A percentile compares a stretch with the other conserved stretches of the same genome.
phyloP scores from a whole-genome alignment of 2,113 vertebrate species.

The Eulemur macaco region DNA sequence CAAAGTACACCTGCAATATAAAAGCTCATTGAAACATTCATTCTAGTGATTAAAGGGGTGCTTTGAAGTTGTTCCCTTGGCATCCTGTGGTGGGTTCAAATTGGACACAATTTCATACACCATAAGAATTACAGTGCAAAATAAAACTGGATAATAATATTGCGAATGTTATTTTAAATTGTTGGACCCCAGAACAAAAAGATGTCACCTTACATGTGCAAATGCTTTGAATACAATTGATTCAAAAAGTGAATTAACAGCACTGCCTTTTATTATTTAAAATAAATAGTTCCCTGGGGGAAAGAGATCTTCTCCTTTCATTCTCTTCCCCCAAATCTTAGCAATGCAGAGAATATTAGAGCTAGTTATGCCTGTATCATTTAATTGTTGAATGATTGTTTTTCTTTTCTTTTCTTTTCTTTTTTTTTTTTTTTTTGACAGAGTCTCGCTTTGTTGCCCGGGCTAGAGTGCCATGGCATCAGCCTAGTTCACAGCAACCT shows the following conservation, averaged over 20 bases:
- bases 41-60: background rate
- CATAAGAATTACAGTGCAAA: background rate
- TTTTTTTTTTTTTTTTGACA: no score
- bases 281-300: background rate
- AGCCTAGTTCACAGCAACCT: no score
- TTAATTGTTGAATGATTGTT: background rate
- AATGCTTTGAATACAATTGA: background rate
- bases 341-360: background rate
- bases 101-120: background rate
- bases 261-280: background rate
- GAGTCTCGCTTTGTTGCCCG: no score
- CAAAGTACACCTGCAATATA: background rate
- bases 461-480: no score
- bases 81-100: background rate
- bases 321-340: background rate
- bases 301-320: background rate
- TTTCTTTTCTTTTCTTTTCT: no score
- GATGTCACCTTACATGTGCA: background rate
- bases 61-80: background rate
- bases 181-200: background rate
- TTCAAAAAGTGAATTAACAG: background rate
- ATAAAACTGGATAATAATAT: background rate
- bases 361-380: background rate
- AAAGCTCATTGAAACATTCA: background rate
- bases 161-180: constrained; percentile 6